A percentile compares a stretch with the other conserved stretches of the same genome.
These are phyloP conservation scores for Gadus chalcogrammus DNA, from an alignment of 2,113 vertebrate species.

Conservation along the genomic window DNA sequence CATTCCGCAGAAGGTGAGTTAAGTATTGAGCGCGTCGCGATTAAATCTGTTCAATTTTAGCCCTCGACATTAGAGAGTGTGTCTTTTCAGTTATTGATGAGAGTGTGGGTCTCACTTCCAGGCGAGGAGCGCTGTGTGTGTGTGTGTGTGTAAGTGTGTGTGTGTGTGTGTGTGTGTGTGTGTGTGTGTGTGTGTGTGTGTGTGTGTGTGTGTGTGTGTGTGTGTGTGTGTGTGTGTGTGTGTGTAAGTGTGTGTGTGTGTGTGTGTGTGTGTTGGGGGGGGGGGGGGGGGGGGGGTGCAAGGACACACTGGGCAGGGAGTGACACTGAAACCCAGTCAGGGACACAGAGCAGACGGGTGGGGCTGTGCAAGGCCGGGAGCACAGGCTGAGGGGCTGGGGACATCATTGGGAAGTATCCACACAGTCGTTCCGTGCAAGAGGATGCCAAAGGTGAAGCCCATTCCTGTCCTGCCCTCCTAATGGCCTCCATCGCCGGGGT, in stretches of 20 bases:
- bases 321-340: slow-evolving; percentile 38
- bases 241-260: no score
- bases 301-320: slow-evolving; percentile 53
- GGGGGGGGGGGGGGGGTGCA: slow-evolving; percentile 23
- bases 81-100: slow-evolving; percentile 59
- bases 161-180: slow-evolving; percentile 22
- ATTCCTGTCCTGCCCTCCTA: no score
- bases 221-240: no score
- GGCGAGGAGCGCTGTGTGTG: slow-evolving; percentile 14
- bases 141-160: no score
- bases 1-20: slow-evolving; percentile 57
- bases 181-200: no score
- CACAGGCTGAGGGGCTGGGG: not conserved
- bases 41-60: slow-evolving; percentile 55
- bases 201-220: no score
- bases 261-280: no score
- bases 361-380: slow-evolving; percentile 43
- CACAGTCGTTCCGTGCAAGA: no score
- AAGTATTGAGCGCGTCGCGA: slow-evolving; percentile 43
- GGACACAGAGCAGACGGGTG: slow-evolving; percentile 52
- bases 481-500: no score
- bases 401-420: no score
- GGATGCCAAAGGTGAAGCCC: no score
- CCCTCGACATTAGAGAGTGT: slow-evolving; percentile 35
- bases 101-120: no score